Evolutionary conservation across 2,888 invertebrate species (phyloP), one percentile per base, ranked within the genome.

Genomic region (Griposia aprilina): DNA sequence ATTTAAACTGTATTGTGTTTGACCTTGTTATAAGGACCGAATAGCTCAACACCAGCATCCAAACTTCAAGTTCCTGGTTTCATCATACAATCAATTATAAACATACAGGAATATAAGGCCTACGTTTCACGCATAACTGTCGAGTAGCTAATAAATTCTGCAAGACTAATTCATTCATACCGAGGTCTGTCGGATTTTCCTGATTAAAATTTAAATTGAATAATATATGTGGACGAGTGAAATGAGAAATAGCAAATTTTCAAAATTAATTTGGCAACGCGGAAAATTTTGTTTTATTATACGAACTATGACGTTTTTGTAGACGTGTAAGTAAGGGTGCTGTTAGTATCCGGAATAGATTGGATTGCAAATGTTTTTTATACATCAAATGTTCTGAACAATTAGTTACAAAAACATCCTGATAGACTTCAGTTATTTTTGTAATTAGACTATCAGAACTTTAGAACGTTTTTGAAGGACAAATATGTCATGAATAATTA

Each of bases 171-270:
- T 85, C 87, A 86, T 83, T 88, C 83, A 82, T 65, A 84, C 72
- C 66, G 48, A 71, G 81, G 72, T 60, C 76, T 76, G 88, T 86
- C 65, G 76, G 88, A 74, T 88, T 82, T 83, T 82, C 69, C 82
- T 89, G 89, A 89, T 89, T 89, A 89, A 89, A 89, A 87, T 88
- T 89, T 86, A 85, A 89, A 88, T 89, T 87, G 84, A 89, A 89
- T 88, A 86, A 88, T 84, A 84, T 63, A 89, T 87, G 83, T 78
- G 72, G 69, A 75, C 11, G 52, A 78, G 74, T 70, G 73, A 67
- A 77, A 83, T 82, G 86, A 86, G 88, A 82, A 74, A 81, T 81
- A 78, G 62, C 52, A 81, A 87, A 86, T 80, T 84, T 70, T 20
- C 67, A 74, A 86, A 82, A 84, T 83, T 85, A 87, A 85, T 78